These are phyloP conservation scores for Sinocyclocheilus maitianheensis DNA, from an alignment of 2,113 vertebrate genomes.

Conservation along the genomic window DNA sequence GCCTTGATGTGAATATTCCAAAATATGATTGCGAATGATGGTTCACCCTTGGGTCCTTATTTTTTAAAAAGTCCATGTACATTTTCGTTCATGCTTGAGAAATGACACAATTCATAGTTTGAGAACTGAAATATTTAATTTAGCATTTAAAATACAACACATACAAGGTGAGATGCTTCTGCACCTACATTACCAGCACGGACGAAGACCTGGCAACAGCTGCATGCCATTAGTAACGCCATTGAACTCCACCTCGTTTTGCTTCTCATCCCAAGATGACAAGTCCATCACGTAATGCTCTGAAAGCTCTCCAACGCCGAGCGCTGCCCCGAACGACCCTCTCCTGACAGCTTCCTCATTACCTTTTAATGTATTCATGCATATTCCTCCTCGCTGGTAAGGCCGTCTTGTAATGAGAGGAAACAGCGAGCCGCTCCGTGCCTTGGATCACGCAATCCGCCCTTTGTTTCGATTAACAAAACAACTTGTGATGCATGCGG, in stretches of 20 bases:
- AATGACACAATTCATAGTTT: constrained; percentile 20
- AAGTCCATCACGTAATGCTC: constrained; percentile 68
- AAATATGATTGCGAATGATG: not conserved
- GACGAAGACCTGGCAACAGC: constrained; percentile 76
- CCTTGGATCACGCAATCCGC: constrained; percentile 78
- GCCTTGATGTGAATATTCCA: constrained; percentile 71
- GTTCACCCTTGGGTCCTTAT: not conserved
- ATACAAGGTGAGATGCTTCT: constrained; percentile 25
- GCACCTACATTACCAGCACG: constrained; percentile 51
- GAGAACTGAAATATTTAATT: constrained; percentile 46
- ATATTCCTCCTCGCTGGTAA: constrained; percentile 79
- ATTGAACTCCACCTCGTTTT: constrained; percentile 74
- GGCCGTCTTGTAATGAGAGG: constrained; percentile 81
- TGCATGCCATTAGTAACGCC: constrained; percentile 72
- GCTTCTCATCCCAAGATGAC: constrained; percentile 68
- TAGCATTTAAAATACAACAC: constrained; percentile 9
- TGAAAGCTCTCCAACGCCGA: constrained; percentile 71
- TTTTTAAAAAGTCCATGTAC: not conserved
- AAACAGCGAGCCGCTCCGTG: constrained; percentile 78
- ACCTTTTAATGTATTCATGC: constrained; percentile 85
- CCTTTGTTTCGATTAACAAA: constrained; percentile 82
- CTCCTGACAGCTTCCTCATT: constrained; percentile 80
- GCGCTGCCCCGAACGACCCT: constrained; percentile 71
- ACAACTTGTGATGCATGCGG: constrained; percentile 77
- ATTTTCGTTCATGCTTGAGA: not conserved